These are phyloP conservation scores for Sylvilagus bachmani DNA, from an alignment of 2,113 vertebrate species.

Conservation along the genomic window DNA sequence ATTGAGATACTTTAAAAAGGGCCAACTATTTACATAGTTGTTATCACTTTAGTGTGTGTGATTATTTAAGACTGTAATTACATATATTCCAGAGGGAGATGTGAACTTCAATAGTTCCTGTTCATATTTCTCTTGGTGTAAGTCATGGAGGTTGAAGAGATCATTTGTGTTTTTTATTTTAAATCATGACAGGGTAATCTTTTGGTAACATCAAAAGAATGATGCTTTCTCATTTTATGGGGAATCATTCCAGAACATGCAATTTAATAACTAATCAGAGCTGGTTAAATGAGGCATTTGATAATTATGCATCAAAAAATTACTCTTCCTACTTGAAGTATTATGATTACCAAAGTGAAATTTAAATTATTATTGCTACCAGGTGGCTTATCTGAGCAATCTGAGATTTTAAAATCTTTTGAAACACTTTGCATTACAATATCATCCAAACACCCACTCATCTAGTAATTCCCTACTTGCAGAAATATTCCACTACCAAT, in stretches of 20 bases:
- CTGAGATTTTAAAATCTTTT: not conserved
- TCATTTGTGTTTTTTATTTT: conserved; percentile 30
- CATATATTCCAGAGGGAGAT: not conserved
- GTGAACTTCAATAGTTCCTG: not conserved
- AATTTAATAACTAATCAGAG: conserved; percentile 43
- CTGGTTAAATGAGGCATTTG: conserved; percentile 55
- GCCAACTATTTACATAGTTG: not conserved
- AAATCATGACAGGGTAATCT: conserved; percentile 20
- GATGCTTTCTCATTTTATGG: conserved; percentile 18
- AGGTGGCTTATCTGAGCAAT: conserved; percentile 41
- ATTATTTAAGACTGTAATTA: conserved; percentile 3
- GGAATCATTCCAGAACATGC: not conserved
- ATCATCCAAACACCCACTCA: not conserved
- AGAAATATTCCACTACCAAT: not conserved
- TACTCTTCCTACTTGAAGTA: conserved; percentile 52
- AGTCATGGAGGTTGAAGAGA: not conserved
- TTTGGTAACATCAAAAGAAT: conserved; percentile 40
- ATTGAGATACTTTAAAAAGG: not conserved
- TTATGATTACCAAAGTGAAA: conserved; percentile 48
- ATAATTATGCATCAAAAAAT: conserved; percentile 43
- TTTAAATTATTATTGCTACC: conserved; percentile 36
- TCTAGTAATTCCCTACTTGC: not conserved
- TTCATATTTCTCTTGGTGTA: conserved; percentile 46
- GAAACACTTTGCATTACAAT: conserved; percentile 27
- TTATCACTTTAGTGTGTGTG: not conserved